These are phyloP conservation scores for Cyrtorhinus lividipennis DNA, from an alignment of 1,140 invertebrate species.

Conservation along the genomic window DNA sequence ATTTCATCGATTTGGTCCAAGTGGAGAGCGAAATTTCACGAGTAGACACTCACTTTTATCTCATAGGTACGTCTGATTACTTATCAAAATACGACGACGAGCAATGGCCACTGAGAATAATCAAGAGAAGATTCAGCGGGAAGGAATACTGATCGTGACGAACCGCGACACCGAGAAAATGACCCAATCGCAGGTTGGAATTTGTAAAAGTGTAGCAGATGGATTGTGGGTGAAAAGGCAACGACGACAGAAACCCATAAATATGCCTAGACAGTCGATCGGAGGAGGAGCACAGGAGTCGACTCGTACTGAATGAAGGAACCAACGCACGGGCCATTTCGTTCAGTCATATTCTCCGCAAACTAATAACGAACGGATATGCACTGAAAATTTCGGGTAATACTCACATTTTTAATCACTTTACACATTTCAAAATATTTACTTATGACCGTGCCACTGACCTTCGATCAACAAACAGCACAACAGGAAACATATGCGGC, in stretches of 20 bases:
- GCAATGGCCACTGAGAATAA: background rate
- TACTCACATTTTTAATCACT: constrained; percentile 21
- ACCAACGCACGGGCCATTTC: background rate
- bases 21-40: no score
- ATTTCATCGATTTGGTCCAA: no score
- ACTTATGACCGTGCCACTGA: constrained; percentile 26
- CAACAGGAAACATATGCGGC: constrained; percentile 25
- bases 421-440: constrained; percentile 27
- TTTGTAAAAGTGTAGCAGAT: background rate
- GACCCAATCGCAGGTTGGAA: background rate
- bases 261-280: background rate
- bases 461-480: constrained; percentile 27
- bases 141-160: background rate
- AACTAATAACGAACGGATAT: background rate
- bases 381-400: background rate
- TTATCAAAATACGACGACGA: background rate
- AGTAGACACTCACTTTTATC: background rate
- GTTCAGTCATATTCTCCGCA: background rate
- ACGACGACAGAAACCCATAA: background rate
- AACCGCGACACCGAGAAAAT: background rate
- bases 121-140: background rate
- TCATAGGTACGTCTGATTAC: background rate
- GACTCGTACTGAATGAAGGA: background rate
- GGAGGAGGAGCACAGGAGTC: background rate
- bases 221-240: background rate